Conservation (phyloP, 37 sponge, comb jelly and placozoan species). For the Amphimedon queenslandica region DNA sequence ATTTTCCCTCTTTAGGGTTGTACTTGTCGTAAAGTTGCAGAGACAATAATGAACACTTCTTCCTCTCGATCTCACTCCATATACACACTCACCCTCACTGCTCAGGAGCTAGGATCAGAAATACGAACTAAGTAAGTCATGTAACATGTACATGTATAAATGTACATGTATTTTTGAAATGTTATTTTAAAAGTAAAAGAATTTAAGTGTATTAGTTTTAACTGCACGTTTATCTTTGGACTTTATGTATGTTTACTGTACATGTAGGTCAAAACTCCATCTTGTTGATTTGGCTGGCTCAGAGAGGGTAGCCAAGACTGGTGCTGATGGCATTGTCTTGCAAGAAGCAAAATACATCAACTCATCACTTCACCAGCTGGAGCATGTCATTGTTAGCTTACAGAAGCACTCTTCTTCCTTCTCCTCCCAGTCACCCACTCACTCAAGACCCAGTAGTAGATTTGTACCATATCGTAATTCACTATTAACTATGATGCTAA, state of each 20-base stretch:
- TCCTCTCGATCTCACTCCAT: conserved; percentile 89
- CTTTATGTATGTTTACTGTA: too few relatives aligned
- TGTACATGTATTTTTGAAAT: background rate
- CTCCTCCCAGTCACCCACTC: background rate
- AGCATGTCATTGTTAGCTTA: conserved; percentile 83
- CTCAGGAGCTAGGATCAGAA: conserved; percentile 39
- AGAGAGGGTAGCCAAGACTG: conserved; percentile 84
- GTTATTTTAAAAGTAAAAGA: background rate
- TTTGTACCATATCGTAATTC: conserved; percentile 87
- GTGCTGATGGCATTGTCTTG: conserved; percentile 58
- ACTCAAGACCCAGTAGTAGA: background rate
- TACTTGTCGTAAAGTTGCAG: conserved; percentile 78
- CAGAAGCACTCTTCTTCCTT: conserved; percentile 26
- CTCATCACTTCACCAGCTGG: conserved; percentile 83
- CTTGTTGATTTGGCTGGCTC: conserved; percentile 93
- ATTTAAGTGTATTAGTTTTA: background rate
- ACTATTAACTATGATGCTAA: conserved; percentile 83
- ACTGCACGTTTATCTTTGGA: too few relatives aligned
- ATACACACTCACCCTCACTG: conserved; percentile 74
- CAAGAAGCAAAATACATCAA: conserved; percentile 89
- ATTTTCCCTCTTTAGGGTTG: conserved; percentile 26
- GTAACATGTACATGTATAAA: too few relatives aligned
- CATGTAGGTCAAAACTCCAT: conserved; percentile 87
- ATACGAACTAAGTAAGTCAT: conserved; percentile 50
- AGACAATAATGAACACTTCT: conserved; percentile 84